A percentile compares a stretch with the other conserved stretches of the same genome.
Evolutionary conservation across 2,888 invertebrate species (phyloP).

Genomic region (Apodemia mormo): DNA sequence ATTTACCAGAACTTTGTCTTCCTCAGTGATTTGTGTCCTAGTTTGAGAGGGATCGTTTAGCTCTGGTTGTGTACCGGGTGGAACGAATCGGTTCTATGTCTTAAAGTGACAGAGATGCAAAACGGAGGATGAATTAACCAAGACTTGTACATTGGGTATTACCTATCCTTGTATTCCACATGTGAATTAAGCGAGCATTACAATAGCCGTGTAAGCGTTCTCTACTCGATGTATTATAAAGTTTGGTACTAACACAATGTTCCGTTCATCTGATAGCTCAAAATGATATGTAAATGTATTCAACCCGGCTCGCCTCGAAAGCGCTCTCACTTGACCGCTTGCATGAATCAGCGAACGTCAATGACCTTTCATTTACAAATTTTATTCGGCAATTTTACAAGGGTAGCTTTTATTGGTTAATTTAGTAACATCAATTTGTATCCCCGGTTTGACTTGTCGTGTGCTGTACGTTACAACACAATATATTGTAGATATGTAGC

Average conservation of each 20-base stretch:
- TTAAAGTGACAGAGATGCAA: too few relatives aligned
- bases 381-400: background rate
- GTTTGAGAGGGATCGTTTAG: too few relatives aligned
- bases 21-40: too few relatives aligned
- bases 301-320: constrained; percentile 17
- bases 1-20: too few relatives aligned
- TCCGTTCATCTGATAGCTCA: constrained; percentile 5
- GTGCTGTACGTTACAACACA: background rate
- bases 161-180: background rate
- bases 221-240: background rate
- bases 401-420: background rate
- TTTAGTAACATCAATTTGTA: background rate
- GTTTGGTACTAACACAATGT: background rate
- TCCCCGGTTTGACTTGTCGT: background rate
- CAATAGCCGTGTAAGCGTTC: background rate
- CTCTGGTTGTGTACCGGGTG: too few relatives aligned
- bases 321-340: constrained; percentile 17
- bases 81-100: too few relatives aligned
- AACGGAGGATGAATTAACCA: background rate
- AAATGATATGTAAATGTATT: constrained; percentile 28
- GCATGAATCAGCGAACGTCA: constrained; percentile 15
- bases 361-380: background rate
- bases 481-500: too few relatives aligned
- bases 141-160: background rate
- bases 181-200: background rate